Conservation (phyloP, 2,888 invertebrate genomes). For the Molorchus minor region DNA sequence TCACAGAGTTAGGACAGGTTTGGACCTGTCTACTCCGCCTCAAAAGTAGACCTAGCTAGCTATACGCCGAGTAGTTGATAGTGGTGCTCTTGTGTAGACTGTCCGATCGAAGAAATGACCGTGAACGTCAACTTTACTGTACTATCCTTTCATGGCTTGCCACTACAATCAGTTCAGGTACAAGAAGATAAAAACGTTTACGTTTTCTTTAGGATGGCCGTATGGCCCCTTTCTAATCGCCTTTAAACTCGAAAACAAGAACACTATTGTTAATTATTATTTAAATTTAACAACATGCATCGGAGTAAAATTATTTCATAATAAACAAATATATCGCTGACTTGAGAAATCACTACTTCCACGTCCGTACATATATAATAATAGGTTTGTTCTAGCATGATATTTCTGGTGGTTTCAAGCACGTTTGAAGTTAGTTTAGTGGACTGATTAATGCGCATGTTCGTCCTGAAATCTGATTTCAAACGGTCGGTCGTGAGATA, state of each 20-base stretch:
- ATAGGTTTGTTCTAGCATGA: too few relatives aligned
- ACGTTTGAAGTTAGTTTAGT: too few relatives aligned
- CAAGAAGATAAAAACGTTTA: slow-evolving; percentile 2
- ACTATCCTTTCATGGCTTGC: slow-evolving; percentile 6
- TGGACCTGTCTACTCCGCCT: slow-evolving; percentile 54
- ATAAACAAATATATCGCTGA: too few relatives aligned
- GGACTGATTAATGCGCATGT: too few relatives aligned
- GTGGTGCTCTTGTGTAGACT: slow-evolving; percentile 20
- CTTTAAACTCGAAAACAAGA: background rate
- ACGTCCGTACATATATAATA: too few relatives aligned
- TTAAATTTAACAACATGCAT: background rate
- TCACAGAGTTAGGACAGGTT: slow-evolving; percentile 56
- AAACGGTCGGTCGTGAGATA: too few relatives aligned
- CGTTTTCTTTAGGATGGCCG: background rate
- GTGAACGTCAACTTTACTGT: slow-evolving; percentile 5
- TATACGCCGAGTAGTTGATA: slow-evolving; percentile 36
- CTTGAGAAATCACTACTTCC: too few relatives aligned
- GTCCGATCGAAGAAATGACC: slow-evolving; percentile 6
- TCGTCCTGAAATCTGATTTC: too few relatives aligned
- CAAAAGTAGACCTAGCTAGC: slow-evolving; percentile 39
- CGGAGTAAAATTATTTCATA: too few relatives aligned
- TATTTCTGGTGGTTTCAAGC: too few relatives aligned
- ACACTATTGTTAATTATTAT: too few relatives aligned
- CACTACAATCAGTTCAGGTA: slow-evolving; percentile 9
- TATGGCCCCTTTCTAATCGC: background rate